These are phyloP conservation scores for Hipparchia semele DNA, from an alignment of 2,888 invertebrate genomes.

Conservation along the genomic window DNA sequence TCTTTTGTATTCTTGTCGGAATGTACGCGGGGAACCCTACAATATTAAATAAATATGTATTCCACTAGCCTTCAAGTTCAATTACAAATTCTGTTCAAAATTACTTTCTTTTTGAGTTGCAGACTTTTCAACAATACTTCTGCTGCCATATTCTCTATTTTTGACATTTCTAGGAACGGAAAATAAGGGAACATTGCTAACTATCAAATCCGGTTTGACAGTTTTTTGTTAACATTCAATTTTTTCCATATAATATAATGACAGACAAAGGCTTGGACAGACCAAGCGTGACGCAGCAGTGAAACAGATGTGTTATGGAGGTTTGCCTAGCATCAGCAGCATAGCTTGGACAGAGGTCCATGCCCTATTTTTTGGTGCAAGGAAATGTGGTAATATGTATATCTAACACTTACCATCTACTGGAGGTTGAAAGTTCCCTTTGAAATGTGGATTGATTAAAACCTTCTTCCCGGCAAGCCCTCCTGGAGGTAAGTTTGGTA, in stretches of 20 bases:
- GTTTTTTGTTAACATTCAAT: too few species aligned
- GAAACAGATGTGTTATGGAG: too few species aligned
- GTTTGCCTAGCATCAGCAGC: too few species aligned
- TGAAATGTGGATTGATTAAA: constrained; percentile 87
- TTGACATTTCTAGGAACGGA: too few species aligned
- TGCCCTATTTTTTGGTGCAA: too few species aligned
- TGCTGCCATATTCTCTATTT: not conserved
- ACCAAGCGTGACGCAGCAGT: too few species aligned
- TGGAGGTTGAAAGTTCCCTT: constrained; percentile 82
- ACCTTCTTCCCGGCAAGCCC: constrained; percentile 83
- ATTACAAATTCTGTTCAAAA: not conserved
- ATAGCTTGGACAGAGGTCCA: too few species aligned
- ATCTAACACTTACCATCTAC: constrained; percentile 70
- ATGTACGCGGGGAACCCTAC: constrained; percentile 70
- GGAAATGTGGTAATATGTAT: not conserved
- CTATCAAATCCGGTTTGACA: too few species aligned
- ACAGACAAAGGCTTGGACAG: too few species aligned
- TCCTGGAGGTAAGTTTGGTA: constrained; percentile 57
- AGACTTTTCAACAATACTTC: not conserved
- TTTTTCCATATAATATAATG: too few species aligned
- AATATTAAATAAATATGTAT: constrained; percentile 17
- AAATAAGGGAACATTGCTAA: too few species aligned
- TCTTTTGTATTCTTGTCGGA: constrained; percentile 73
- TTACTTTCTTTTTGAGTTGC: too few species aligned
- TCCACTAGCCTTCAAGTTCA: not conserved